These are phyloP conservation scores for Cossypha polioptera DNA, from an alignment of 2,797 vertebrate species.

Conservation along the genomic window DNA sequence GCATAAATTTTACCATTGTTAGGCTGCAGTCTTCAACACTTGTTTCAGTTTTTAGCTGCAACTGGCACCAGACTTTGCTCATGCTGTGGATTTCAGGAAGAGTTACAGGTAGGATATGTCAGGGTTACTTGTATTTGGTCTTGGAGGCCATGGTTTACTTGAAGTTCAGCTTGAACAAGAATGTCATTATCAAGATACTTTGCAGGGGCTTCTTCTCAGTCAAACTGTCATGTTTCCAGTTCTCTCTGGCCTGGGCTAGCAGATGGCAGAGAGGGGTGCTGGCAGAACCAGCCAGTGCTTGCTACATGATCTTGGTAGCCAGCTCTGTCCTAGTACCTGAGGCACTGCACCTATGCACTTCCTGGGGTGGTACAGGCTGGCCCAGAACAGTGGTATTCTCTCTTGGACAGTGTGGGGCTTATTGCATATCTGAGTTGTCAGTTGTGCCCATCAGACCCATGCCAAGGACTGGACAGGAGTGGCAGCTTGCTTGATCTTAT, in stretches of 20 bases:
- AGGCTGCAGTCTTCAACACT: not conserved
- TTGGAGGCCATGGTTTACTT: not conserved
- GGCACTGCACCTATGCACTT: not conserved
- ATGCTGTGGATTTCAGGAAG: not conserved
- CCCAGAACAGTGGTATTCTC: not conserved
- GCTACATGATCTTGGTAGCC: accelerated
- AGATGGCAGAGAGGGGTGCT: not conserved
- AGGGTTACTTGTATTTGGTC: not conserved
- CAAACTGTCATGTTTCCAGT: not conserved
- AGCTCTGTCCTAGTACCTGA: not conserved
- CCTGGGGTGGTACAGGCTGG: not conserved
- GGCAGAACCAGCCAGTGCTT: not conserved
- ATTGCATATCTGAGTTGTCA: not conserved
- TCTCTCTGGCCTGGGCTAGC: not conserved
- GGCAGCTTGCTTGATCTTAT: not conserved
- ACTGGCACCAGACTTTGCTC: not conserved
- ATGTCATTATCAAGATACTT: not conserved
- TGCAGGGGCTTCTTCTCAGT: not conserved
- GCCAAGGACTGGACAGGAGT: not conserved
- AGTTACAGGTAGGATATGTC: not conserved
- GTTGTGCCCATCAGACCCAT: not conserved
- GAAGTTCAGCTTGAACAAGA: not conserved
- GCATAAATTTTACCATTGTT: not conserved
- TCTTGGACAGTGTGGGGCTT: not conserved
- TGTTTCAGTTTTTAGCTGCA: not conserved